phyloP scores from a whole-genome alignment of 2,113 vertebrate genomes.

The Paraplagusia blochii region DNA sequence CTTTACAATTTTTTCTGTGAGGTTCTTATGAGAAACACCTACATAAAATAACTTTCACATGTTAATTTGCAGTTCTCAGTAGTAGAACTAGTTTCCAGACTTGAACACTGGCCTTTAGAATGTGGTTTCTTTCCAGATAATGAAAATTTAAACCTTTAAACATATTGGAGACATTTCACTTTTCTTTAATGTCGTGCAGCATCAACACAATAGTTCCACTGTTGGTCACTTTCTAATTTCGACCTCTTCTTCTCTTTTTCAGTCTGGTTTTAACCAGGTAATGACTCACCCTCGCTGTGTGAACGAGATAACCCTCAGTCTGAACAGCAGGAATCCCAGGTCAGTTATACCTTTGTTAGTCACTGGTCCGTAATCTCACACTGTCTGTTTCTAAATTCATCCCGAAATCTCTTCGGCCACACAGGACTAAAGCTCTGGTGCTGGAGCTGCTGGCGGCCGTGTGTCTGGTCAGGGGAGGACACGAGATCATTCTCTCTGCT shows the following conservation, averaged over 20 bases:
- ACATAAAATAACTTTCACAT: too few species aligned
- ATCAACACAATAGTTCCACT: background rate
- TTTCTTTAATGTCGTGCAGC: too few species aligned
- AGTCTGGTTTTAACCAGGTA: constrained; percentile 96
- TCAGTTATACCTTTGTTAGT: constrained; percentile 47
- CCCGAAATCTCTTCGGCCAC: background rate
- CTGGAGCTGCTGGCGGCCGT: constrained; percentile 91
- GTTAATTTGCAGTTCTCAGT: too few species aligned
- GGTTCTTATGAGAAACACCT: too few species aligned
- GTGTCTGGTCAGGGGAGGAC: constrained; percentile 92
- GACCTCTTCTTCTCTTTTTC: constrained; percentile 1
- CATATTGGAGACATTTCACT: too few species aligned
- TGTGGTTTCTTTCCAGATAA: too few species aligned
- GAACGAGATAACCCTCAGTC: constrained; percentile 94
- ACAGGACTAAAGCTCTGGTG: constrained; percentile 92
- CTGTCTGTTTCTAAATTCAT: constrained; percentile 1
- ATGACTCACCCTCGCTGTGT: constrained; percentile 94
- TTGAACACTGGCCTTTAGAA: too few species aligned
- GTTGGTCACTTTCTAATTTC: background rate
- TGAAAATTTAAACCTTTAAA: too few species aligned
- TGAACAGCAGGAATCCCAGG: constrained; percentile 94
- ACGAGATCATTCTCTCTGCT: constrained; percentile 90
- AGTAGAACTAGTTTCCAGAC: too few species aligned
- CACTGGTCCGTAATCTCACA: background rate
- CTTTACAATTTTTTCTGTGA: too few species aligned